phyloP scores from a whole-genome alignment of 1,140 invertebrate species.

The Lycorma delicatula region DNA sequence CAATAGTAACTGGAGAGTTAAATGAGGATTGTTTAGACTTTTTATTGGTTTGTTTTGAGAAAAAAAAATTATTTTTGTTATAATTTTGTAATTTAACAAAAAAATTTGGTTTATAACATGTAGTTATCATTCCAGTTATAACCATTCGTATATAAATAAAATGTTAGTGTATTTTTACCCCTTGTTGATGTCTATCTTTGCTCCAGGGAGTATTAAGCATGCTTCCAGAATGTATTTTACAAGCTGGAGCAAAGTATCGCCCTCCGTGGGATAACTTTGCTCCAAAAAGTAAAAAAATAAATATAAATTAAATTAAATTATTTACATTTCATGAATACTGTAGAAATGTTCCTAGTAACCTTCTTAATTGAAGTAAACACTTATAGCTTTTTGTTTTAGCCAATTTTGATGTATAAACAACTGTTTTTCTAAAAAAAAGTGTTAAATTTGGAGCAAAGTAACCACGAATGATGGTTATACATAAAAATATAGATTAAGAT shows the following conservation, averaged over 20 bases:
- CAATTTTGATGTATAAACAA: not conserved
- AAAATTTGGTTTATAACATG: not conserved
- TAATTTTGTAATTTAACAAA: not conserved
- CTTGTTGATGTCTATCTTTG: not conserved
- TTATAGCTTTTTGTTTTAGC: not conserved
- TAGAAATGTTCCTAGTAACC: not conserved
- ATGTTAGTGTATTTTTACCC: conserved; percentile 2
- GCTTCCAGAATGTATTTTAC: not conserved
- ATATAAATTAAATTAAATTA: not conserved
- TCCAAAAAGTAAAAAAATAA: conserved; percentile 2
- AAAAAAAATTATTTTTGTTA: not conserved
- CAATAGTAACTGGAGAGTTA: too few species aligned
- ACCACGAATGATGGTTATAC: not conserved
- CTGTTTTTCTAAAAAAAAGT: not conserved
- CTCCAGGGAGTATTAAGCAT: not conserved
- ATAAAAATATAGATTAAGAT: too few species aligned
- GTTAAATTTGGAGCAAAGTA: conserved; percentile 4
- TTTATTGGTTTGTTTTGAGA: not conserved
- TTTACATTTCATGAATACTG: not conserved
- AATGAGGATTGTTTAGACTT: too few species aligned
- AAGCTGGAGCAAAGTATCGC: conserved; percentile 1
- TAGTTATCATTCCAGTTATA: not conserved
- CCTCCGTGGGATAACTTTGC: not conserved
- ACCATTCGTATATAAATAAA: not conserved
- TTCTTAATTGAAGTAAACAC: conserved; percentile 1